These are phyloP conservation scores for Sesamia nonagrioides DNA, from an alignment of 1,140 invertebrate species.

Conservation along the genomic window DNA sequence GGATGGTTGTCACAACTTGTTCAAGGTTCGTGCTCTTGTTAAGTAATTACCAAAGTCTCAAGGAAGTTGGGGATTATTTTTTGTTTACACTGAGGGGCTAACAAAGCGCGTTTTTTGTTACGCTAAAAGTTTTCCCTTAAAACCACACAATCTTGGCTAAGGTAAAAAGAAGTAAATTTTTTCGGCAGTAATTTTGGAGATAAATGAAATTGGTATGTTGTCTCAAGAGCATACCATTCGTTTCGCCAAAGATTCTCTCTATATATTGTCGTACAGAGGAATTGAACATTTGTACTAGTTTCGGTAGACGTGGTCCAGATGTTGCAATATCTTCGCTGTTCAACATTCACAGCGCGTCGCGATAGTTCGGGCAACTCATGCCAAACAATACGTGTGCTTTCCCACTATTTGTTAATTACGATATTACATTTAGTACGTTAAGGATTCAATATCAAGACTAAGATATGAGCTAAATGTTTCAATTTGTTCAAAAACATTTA, in stretches of 20 bases:
- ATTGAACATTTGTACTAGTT: conserved; percentile 17
- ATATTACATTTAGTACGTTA: conserved; percentile 25
- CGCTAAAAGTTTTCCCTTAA: conserved; percentile 16
- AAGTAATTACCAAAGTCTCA: conserved; percentile 40
- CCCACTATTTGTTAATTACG: conserved; percentile 36
- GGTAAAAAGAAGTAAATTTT: conserved; percentile 16
- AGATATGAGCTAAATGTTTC: neutral
- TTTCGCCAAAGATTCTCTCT: conserved; percentile 22
- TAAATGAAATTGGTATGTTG: neutral
- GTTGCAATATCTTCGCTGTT: conserved; percentile 25
- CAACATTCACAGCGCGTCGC: conserved; percentile 6
- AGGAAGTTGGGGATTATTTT: conserved; percentile 34
- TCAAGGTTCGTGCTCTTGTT: conserved; percentile 25
- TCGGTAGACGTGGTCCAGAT: conserved; percentile 26
- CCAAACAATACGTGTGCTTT: conserved; percentile 36
- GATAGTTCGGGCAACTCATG: conserved; percentile 29
- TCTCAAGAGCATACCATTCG: neutral
- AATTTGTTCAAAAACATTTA: neutral
- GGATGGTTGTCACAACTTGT: conserved; percentile 28
- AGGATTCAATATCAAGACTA: conserved; percentile 18
- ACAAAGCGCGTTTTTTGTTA: conserved; percentile 28
- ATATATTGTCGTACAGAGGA: neutral
- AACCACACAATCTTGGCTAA: conserved; percentile 16
- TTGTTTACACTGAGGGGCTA: conserved; percentile 33
- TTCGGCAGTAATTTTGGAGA: conserved; percentile 1